These are phyloP conservation scores for Oxyura jamaicensis DNA, from an alignment of 2,113 vertebrate species.

Conservation along the genomic window DNA sequence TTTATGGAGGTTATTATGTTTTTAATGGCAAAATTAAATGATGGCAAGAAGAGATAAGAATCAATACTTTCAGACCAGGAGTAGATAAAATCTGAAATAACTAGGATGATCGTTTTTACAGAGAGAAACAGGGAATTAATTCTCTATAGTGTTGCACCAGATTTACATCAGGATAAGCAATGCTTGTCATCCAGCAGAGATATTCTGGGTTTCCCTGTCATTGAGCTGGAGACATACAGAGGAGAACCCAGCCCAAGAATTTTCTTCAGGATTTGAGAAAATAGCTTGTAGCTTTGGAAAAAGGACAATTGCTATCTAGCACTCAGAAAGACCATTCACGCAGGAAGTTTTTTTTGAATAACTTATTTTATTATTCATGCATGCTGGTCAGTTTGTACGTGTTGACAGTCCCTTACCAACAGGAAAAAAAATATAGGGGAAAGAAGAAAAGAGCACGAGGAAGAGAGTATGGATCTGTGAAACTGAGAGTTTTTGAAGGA, in stretches of 20 bases:
- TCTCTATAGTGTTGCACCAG: neutral
- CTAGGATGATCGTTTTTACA: neutral
- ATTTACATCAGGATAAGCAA: neutral
- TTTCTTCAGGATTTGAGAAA: neutral
- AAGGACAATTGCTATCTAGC: neutral
- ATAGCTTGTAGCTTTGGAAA: neutral
- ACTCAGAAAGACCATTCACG: neutral
- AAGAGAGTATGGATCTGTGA: neutral
- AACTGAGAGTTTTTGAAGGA: neutral
- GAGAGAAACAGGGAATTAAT: neutral
- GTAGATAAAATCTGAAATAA: neutral
- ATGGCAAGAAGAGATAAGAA: neutral
- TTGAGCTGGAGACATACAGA: neutral
- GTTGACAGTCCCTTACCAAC: neutral
- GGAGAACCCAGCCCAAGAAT: neutral
- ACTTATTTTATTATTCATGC: neutral
- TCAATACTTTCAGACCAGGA: neutral
- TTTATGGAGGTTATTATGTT: neutral
- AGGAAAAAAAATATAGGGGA: neutral
- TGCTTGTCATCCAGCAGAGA: neutral
- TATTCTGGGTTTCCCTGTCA: neutral
- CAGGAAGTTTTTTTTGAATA: neutral
- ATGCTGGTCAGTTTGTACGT: neutral
- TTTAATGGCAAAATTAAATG: slow-evolving; percentile 11
- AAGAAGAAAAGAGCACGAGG: neutral